phyloP scores from a whole-genome alignment of 2,888 invertebrate genomes.

The Argyra leucocephala region DNA sequence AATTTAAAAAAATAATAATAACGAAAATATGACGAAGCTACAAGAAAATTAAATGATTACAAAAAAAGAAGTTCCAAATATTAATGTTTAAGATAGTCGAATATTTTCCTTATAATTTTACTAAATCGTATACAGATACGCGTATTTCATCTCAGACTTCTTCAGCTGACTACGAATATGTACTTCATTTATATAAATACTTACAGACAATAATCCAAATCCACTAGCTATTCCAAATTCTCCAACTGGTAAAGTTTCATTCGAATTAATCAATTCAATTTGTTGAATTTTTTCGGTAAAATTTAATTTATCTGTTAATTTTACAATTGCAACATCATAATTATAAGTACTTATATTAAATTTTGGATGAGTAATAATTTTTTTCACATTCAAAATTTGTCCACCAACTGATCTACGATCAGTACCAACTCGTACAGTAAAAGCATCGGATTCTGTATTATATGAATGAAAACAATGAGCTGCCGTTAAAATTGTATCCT shows the following conservation, averaged over 20 bases:
- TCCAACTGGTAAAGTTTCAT: conserved; percentile 17
- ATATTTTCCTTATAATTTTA: no score
- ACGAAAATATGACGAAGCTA: no score
- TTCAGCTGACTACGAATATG: neutral
- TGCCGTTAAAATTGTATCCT: conserved; percentile 46
- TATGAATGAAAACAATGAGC: conserved; percentile 45
- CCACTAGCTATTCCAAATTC: conserved; percentile 16
- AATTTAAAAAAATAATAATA: no score
- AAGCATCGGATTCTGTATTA: conserved; percentile 24
- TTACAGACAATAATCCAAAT: conserved; percentile 19
- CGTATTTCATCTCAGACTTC: no score
- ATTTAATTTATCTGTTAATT: conserved; percentile 42
- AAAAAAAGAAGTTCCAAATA: no score
- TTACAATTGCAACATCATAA: conserved; percentile 47
- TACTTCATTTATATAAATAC: neutral
- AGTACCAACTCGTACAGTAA: conserved; percentile 45
- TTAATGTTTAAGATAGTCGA: no score
- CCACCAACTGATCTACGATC: conserved; percentile 31
- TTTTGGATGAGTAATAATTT: conserved; percentile 41
- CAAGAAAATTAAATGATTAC: no score
- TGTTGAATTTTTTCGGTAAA: conserved; percentile 38
- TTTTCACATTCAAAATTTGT: conserved; percentile 41
- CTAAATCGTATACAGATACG: no score
- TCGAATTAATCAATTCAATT: conserved; percentile 36
- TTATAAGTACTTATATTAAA: conserved; percentile 40